phyloP scores from a whole-genome alignment of 1,140 invertebrate genomes.

The Drosophila micromelanica region DNA sequence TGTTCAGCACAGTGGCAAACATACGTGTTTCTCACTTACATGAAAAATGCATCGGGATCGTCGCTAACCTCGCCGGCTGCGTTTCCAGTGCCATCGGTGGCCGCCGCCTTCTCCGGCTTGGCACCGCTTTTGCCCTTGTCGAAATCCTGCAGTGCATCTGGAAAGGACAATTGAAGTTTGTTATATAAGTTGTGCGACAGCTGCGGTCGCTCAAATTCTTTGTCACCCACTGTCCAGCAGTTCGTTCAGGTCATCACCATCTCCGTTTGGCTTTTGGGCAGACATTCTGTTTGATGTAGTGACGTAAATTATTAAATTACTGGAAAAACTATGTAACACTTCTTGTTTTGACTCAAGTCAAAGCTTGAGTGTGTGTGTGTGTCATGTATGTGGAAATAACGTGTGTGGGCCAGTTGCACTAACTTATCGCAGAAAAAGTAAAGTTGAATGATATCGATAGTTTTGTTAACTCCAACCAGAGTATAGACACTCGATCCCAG shows the following conservation, averaged over 20 bases:
- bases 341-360: slow-evolving; percentile 29
- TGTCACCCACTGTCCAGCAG: slow-evolving; percentile 85
- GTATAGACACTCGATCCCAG: neutral
- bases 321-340: slow-evolving; percentile 43
- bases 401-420: slow-evolving; percentile 9
- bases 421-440: neutral
- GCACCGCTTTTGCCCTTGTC: slow-evolving; percentile 70
- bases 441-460: neutral
- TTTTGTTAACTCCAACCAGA: neutral
- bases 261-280: slow-evolving; percentile 69
- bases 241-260: slow-evolving; percentile 84
- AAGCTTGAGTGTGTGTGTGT: slow-evolving; percentile 4
- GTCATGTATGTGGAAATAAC: neutral
- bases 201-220: slow-evolving; percentile 5
- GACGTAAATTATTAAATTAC: slow-evolving; percentile 32
- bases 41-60: slow-evolving; percentile 74
- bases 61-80: slow-evolving; percentile 21
- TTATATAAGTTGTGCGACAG: slow-evolving; percentile 48
- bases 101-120: slow-evolving; percentile 46
- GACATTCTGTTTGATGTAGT: slow-evolving; percentile 60
- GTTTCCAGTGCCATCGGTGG: slow-evolving; percentile 21
- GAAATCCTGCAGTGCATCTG: slow-evolving; percentile 86
- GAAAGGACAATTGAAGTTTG: slow-evolving; percentile 5
- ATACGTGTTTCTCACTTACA: slow-evolving; percentile 52
- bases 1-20: neutral